Evolutionary conservation across 2,797 vertebrate genomes (phyloP).

Genomic region (Coluber constrictor): DNA sequence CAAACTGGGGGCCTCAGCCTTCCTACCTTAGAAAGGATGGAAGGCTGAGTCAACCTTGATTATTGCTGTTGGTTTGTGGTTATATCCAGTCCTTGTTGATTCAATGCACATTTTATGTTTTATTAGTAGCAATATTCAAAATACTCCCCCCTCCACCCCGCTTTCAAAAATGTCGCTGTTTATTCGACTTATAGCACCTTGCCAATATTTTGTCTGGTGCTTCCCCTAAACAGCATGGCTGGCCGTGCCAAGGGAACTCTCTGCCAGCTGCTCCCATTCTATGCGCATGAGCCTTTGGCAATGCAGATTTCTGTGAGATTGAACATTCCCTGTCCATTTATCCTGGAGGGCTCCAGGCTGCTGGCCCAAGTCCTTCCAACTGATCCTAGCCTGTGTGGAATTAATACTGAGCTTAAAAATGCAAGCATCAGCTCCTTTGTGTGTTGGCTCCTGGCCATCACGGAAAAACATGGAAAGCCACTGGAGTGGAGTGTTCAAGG

Average conservation of each 20-base stretch:
- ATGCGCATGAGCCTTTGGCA: not conserved
- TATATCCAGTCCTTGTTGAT: not conserved
- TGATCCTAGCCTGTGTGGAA: not conserved
- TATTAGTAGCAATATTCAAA: not conserved
- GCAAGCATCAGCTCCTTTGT: not conserved
- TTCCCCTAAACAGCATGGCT: not conserved
- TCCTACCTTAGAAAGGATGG: no score
- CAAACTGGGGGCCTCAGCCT: no score
- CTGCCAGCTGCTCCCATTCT: not conserved
- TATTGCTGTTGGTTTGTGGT: not conserved
- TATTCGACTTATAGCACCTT: not conserved
- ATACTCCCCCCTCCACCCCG: not conserved
- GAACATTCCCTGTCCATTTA: not conserved
- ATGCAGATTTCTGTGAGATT: not conserved
- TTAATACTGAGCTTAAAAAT: not conserved
- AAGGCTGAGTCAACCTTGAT: no score
- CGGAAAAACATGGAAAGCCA: not conserved
- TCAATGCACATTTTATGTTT: not conserved
- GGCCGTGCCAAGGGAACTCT: not conserved
- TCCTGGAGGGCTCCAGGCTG: not conserved
- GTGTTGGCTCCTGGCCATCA: not conserved
- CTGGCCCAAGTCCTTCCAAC: not conserved
- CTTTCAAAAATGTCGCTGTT: not conserved
- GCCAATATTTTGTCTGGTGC: slow-evolving; percentile 16
- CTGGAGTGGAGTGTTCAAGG: not conserved